Evolutionary conservation across 2,888 invertebrate genomes (phyloP).

Genomic region (Geophilus truncorum): DNA sequence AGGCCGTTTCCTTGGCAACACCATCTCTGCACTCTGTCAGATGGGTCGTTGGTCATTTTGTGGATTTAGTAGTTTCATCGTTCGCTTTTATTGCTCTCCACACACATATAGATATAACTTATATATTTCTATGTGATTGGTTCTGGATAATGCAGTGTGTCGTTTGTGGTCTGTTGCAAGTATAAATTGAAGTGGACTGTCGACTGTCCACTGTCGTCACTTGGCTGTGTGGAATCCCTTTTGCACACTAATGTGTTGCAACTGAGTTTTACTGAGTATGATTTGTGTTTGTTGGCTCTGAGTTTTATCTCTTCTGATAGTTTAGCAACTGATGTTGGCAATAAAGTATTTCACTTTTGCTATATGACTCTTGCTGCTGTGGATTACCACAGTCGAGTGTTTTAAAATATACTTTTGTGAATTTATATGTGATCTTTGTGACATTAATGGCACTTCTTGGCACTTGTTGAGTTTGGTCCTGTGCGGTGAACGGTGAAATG

Average conservation of each 20-base stretch:
- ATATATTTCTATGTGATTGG: neutral
- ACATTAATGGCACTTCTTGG: too few relatives aligned
- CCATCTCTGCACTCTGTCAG: conserved; percentile 3
- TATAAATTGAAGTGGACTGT: neutral
- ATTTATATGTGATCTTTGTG: too few relatives aligned
- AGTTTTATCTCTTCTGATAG: neutral
- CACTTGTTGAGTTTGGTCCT: too few relatives aligned
- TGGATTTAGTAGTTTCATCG: neutral
- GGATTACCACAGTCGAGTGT: neutral
- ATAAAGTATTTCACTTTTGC: neutral
- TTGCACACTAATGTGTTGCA: neutral
- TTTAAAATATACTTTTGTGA: too few relatives aligned
- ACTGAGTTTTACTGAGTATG: neutral
- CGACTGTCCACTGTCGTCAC: too few relatives aligned
- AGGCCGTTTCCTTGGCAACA: conserved; percentile 4
- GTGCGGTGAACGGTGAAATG: too few relatives aligned
- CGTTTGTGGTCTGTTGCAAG: neutral
- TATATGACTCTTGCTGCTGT: neutral
- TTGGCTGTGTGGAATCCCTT: neutral
- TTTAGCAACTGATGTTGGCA: neutral
- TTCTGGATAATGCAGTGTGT: neutral
- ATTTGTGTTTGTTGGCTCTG: neutral
- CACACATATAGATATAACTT: neutral
- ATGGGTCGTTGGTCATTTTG: conserved; percentile 4
- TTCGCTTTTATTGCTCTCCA: neutral